These are phyloP conservation scores for Podilymbus podiceps DNA, from an alignment of 2,113 vertebrate genomes.

Conservation along the genomic window DNA sequence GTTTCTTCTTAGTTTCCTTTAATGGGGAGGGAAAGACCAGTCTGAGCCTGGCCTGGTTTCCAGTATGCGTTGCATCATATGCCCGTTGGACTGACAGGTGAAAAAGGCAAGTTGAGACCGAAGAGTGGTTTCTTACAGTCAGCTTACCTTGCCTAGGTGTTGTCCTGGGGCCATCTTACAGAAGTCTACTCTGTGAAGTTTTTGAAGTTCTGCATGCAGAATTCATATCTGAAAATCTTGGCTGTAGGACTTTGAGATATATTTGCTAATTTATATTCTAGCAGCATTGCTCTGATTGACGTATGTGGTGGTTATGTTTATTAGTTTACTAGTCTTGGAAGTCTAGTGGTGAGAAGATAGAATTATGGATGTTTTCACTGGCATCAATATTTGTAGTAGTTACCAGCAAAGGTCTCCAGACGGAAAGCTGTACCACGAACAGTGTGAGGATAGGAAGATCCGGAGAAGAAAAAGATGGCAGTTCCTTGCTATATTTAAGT, in stretches of 20 bases:
- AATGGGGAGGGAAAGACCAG: not conserved
- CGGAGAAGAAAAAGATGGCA: not conserved
- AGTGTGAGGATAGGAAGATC: not conserved
- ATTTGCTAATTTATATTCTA: slow-evolving; percentile 15
- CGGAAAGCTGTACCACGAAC: not conserved
- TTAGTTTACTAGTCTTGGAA: slow-evolving; percentile 35
- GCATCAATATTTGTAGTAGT: not conserved
- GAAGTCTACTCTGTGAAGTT: not conserved
- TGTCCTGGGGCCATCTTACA: not conserved
- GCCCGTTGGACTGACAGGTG: not conserved
- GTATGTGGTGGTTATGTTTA: not conserved
- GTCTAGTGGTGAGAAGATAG: not conserved
- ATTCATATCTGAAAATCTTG: slow-evolving; percentile 21
- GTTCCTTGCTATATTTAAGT: not conserved
- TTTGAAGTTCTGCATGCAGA: not conserved
- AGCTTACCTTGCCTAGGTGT: not conserved
- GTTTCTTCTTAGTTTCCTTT: not conserved
- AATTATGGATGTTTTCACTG: slow-evolving; percentile 28
- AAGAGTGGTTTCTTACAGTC: slow-evolving; percentile 16
- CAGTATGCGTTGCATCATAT: not conserved
- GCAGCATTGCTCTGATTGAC: not conserved
- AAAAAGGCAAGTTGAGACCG: slow-evolving; percentile 30
- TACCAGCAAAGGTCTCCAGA: slow-evolving; percentile 16
- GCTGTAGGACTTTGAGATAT: not conserved
- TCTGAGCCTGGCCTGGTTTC: not conserved